phyloP scores from a whole-genome alignment of 1,140 invertebrate genomes.

The Macrostomum lignano region DNA sequence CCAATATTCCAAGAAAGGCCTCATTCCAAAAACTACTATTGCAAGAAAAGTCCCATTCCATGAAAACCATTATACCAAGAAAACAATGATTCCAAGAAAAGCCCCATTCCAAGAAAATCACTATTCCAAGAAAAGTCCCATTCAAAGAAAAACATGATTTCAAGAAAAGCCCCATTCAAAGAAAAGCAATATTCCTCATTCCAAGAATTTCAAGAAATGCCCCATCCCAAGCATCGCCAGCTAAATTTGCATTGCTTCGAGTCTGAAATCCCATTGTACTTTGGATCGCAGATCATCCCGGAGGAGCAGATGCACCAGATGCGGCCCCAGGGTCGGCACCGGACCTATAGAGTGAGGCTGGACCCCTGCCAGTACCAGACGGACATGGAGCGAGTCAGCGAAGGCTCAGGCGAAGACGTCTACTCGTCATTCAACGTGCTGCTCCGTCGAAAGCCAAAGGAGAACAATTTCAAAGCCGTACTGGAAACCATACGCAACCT shows the following conservation, averaged over 20 bases:
- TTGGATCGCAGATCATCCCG: too few relatives aligned
- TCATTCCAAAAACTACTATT: too few relatives aligned
- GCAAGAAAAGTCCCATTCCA: too few relatives aligned
- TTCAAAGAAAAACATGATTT: neutral
- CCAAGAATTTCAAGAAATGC: too few relatives aligned
- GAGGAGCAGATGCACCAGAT: too few relatives aligned
- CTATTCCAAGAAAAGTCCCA: constrained; percentile 1
- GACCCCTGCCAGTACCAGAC: constrained; percentile 80
- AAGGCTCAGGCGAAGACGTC: constrained; percentile 37
- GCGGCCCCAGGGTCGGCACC: constrained; percentile 39
- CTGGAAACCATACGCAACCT: constrained; percentile 84
- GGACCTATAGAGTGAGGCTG: constrained; percentile 69
- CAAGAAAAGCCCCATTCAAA: neutral
- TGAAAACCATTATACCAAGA: too few relatives aligned
- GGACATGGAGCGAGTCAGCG: constrained; percentile 38
- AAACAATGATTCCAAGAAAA: too few relatives aligned
- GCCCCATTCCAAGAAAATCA: too few relatives aligned
- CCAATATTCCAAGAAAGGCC: too few relatives aligned
- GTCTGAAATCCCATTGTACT: too few relatives aligned
- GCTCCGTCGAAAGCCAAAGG: constrained; percentile 82
- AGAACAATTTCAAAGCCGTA: constrained; percentile 96
- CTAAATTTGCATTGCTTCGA: too few relatives aligned
- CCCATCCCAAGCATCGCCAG: too few relatives aligned
- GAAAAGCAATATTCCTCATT: constrained; percentile 1
- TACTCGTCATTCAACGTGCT: constrained; percentile 92